Evolutionary conservation across 2,113 vertebrate species (phyloP), one percentile per base, ranked within the genome.

Genomic region (Caranx ignobilis): DNA sequence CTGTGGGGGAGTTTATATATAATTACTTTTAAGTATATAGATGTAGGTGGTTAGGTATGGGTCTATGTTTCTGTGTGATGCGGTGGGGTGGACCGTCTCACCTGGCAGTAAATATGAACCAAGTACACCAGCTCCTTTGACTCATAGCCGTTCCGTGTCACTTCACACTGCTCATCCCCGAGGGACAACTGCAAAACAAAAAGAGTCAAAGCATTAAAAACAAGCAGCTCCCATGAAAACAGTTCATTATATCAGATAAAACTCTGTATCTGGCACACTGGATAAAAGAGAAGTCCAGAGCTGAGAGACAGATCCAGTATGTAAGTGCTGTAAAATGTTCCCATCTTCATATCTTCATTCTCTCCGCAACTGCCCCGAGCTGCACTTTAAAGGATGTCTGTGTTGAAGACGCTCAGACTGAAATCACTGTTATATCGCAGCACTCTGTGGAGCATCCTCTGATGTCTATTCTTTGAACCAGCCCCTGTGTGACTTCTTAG

Each of bases 91-190:
- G 26, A 26, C 18, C 10, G 35, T 35, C 86, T 94, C 95, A 99
- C 98, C 98, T 99, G 98, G 92, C 98, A 99, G 75, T 96, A 96
- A 88, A 99, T 96, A 85, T 99, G 97, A 32, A 99, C 97, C 71
- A 99, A 95, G 94, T 99, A 99, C 90, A 99, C 97, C 90, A 98
- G 95, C 35, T 99, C 98, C 93, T 97, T 99, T 13, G 97, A 96
- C 66, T 99, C 98, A 65, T 96, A 96, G 94, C 98, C 96, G 77
- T 99, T 99, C 71, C 96, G 96, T 0, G 94, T 97, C 77, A 96
- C 89, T 93, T 99, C 97, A 65, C 94, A 97, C 92, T 98, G 97
- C 79, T 99, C 98, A 81, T 99, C 98, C 1, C 96, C 96, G n/a
- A 99, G 97, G 19, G 96, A 96, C 83, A 99, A 94, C 98, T 99